Base-by-base conservation (phyloP, 2,797 vertebrate genomes). In the Geotrypetes seraphini region DNA sequence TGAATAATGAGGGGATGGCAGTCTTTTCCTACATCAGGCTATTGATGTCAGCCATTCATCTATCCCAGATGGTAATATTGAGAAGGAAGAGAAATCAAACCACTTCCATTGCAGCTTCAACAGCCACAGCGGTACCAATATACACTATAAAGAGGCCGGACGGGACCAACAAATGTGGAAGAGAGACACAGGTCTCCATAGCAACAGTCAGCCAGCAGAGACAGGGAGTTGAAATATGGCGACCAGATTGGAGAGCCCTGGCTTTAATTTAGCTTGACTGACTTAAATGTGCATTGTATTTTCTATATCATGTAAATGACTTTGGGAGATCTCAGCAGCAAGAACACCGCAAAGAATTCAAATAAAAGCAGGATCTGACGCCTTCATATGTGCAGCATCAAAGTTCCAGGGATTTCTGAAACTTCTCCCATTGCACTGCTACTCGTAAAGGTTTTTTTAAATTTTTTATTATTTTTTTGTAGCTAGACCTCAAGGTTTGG, bases 191-290 rank as follows among this genome's bases (percentile, higher is more conserved):
- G 31, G 50, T 73, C 60, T 66, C 75, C 68, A 73, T 79, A 64
- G 66, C 67, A 82, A 79, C 71, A 44, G 57, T 37, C 53, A 55
- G 66, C n/a, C n/a, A n/a, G n/a, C n/a, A n/a, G n/a, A n/a, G n/a
- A 16, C 51, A 12, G 33, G 43, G 53, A 43, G 19, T 0, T 1
- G 38, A 24, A 4, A 39, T 27, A 47, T 26, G 47, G 56, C 42
- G 49, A 52, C 33, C 61, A 56, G 56, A 60, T 47, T 53, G 60
- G 57, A 63, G 69, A 57, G 54, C 60, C 20, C 42, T 60, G 50
- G 51, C 36, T 65, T 16, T 28, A 44, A 59, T 61, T 61, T 5
- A 7, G 37, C 16, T 48, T 51, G 54, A 36, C 56, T 57, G 50
- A 30, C 45, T 63, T 49, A 36, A n/a, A 67, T 65, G 60, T 63